These are phyloP conservation scores for Physocephala rufipes DNA, from an alignment of 2,888 invertebrate species.

Conservation along the genomic window DNA sequence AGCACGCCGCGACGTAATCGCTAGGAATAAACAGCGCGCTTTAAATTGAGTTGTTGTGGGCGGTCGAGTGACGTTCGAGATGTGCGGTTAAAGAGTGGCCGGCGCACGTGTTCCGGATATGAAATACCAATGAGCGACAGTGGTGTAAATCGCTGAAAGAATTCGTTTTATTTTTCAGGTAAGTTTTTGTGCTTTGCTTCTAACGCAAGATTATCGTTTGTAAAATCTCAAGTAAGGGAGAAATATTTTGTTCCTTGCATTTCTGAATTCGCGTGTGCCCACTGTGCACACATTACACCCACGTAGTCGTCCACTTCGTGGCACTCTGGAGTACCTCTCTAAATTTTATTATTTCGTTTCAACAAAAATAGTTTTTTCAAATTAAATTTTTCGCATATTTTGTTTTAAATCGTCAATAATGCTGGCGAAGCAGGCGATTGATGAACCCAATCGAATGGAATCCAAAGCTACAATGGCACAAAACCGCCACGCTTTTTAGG, in stretches of 20 bases:
- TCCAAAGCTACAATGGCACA: constrained; percentile 37
- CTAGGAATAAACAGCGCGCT: constrained; percentile 19
- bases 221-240: not conserved
- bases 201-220: not conserved
- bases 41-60: not conserved
- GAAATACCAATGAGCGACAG: constrained; percentile 3
- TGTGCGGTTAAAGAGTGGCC: constrained; percentile 29
- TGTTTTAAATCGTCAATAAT: not conserved
- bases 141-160: not conserved
- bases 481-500: constrained; percentile 37
- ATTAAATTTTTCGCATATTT: constrained; percentile 32
- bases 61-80: constrained; percentile 13
- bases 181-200: not conserved
- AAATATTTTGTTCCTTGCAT: not conserved
- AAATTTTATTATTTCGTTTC: constrained; percentile 21
- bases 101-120: constrained; percentile 31
- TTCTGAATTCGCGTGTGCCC: not conserved
- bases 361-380: constrained; percentile 31
- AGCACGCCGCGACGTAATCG: constrained; percentile 57
- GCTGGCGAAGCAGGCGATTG: not conserved
- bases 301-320: not conserved
- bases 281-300: not conserved
- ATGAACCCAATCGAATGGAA: constrained; percentile 31
- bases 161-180: not conserved
- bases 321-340: not conserved